Evolutionary conservation across 2,797 vertebrate genomes (phyloP).

Genomic region (Melanotaenia parkinsoni): DNA sequence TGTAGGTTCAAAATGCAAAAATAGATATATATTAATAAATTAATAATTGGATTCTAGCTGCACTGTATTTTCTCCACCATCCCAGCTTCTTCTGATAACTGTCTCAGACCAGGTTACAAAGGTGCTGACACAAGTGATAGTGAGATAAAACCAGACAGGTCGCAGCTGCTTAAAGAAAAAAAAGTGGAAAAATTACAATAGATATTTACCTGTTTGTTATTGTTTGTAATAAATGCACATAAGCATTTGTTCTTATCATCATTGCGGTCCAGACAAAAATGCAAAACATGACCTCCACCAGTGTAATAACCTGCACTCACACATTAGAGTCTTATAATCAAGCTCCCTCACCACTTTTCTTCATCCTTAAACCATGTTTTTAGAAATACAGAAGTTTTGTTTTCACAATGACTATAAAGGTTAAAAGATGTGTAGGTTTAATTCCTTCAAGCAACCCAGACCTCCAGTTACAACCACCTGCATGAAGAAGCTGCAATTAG

Average conservation of each 20-base stretch:
- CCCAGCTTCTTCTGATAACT: neutral
- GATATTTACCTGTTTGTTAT: constrained; percentile 35
- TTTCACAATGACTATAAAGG: constrained; percentile 31
- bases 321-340: constrained; percentile 9
- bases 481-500: constrained; percentile 25
- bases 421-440: constrained; percentile 50
- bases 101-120: constrained; percentile 37
- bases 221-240: constrained; percentile 23
- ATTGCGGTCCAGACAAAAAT: constrained; percentile 8
- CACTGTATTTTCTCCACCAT: too few species aligned
- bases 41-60: too few species aligned
- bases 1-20: neutral
- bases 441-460: constrained; percentile 20
- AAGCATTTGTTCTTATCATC: constrained; percentile 10
- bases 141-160: constrained; percentile 27
- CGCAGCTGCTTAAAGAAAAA: constrained; percentile 38
- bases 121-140: constrained; percentile 23
- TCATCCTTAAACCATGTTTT: constrained; percentile 33
- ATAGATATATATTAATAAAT: neutral
- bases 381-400: constrained; percentile 51
- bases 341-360: constrained; percentile 33
- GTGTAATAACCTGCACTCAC: constrained; percentile 11
- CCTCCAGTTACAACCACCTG: neutral
- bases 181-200: neutral
- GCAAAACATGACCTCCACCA: neutral